Base-by-base conservation (phyloP, 2,888 invertebrate species). In the Heliconius erato region DNA sequence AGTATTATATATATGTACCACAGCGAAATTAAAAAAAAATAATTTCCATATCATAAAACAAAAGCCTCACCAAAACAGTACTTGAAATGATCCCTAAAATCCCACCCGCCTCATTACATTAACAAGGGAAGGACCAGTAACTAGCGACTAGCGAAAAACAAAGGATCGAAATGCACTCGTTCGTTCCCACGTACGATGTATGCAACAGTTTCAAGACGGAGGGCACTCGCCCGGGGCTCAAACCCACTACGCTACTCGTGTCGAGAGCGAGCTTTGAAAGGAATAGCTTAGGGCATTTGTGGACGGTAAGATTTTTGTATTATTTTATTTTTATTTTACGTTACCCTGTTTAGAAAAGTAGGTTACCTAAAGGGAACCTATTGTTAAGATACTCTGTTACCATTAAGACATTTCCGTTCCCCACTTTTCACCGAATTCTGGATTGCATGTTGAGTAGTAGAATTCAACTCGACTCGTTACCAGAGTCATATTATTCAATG, bases 171-270 rank as follows among this genome's bases (percentile, higher is more conserved):
- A 71, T 68, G 71, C 74, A 72, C 80, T 80, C 79, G 69, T 77
- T 76, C 67, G 23, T 68, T 67, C 71, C 76, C 82, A 77, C 82
- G 79, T 82, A 82, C 81, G 82, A 77, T 80, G 79, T 82, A 82
- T 84, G 84, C 84, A 84, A 84, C 82, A 84, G 84, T 84, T 84
- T 72, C 80, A 82, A 79, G 82, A 81, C 83, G 81, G 67, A 84
- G 82, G 80, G 79, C 77, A 78, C 83, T 84, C 35, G 84, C 81
- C 83, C 72, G 81, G 59, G 79, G 82, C 82, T 80, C 79, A 78
- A 79, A 82, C 82, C 82, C 54, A 81, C 81, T 84, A 76, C 83
- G 82, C 79, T 84, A 76, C 83, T 84, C 72, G 74, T 79, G 76
- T 82, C 74, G 79, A 82, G 84, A 72, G 83, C 63, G 16, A 79